Evolutionary conservation across 2,888 invertebrate species (phyloP), one percentile per base, ranked within the genome.

Genomic region (Agrenia bidenticulata): DNA sequence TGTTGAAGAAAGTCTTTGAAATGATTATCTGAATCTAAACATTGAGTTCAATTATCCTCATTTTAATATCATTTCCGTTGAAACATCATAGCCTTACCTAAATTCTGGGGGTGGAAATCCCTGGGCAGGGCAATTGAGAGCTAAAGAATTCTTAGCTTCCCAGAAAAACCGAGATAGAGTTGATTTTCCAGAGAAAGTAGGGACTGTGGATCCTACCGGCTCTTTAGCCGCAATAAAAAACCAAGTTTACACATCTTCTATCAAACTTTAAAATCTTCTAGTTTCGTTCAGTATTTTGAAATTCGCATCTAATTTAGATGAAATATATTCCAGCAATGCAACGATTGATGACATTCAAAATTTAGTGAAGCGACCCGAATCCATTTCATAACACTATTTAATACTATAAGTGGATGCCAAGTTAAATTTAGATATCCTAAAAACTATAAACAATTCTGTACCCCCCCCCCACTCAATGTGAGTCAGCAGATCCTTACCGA

Each of bases 61-160:
- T n/a, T 49, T 15, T 65, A 55, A n/a, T n/a, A n/a, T n/a, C n/a
- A n/a, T 39, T 39, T 39, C 39, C 39, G 39, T 15, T 27, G n/a
- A 51, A 23, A 17, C 32, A 19, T 50, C 50, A 32, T 42, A 32
- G 32, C 15, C 7, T 37, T 26, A 65, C 68, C 88, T 86, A 84
- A 85, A 86, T 74, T 83, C 77, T 42, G 88, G 88, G 61, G 86
- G 83, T 54, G 89, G 89, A 82, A 83, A 87, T 45, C 86, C 87
- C 80, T 89, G 89, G 5, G 45, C 45, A 5, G 45, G 45, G 15
- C 45, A 45, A 45, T 15, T 15, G n/a, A 45, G 19, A 71, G 77
- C 73, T 27, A 78, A 51, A 57, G 77, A 55, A 70, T 61, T 53
- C 13, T 58, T 63, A 13, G 54, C 27, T 0, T 26, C 26, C 27